Base-by-base conservation (phyloP, 2,797 vertebrate genomes). In the Chaenodraco wilsoni region DNA sequence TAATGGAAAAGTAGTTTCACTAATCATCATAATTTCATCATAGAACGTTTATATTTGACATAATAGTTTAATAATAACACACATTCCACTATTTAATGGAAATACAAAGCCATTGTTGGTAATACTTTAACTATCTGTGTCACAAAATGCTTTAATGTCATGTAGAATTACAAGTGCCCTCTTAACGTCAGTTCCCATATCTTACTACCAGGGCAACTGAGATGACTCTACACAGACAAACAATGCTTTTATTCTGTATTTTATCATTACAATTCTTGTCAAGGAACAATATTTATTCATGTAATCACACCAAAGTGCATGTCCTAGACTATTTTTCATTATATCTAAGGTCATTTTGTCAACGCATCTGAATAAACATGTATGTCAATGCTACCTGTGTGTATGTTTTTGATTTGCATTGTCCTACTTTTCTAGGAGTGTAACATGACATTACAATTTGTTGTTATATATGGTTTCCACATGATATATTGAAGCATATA, bases 11-110 rank as follows among this genome's bases (percentile, higher is more conserved):
- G 13, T 54, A 9, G 51, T 67, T 84, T 78, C 6, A 56, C 41
- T 75, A 27, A 27, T 51, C 2, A 65, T 17, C 64, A 69, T 48
- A 72, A 75, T 86, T 87, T 86, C 43, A 74, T 59, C 17, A 40
- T 50, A 37, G 10, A 61, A 81, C 1, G 16, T 19, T 57, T 73
- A 17, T 65, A n/a, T 73, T 76, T 85, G 57, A 44, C 23, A 21
- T 65, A 78, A 43, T 43, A 45, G 57, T 56, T 27, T 50, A 21
- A 46, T 51, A 62, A 46, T 74, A 71, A 72, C 56, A 73, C 74
- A 91, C 88, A 93, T 91, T 89, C 86, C 87, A 76, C 54, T 75
- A 19, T 76, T 69, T 54, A 61, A 64, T 72, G 48, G 56, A 62
- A 81, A 69, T 45, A 43, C 40, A 76, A 69, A 68, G 19, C 23